Base-by-base conservation (phyloP, 2,888 invertebrate genomes). In the Entomobrya multifasciata region DNA sequence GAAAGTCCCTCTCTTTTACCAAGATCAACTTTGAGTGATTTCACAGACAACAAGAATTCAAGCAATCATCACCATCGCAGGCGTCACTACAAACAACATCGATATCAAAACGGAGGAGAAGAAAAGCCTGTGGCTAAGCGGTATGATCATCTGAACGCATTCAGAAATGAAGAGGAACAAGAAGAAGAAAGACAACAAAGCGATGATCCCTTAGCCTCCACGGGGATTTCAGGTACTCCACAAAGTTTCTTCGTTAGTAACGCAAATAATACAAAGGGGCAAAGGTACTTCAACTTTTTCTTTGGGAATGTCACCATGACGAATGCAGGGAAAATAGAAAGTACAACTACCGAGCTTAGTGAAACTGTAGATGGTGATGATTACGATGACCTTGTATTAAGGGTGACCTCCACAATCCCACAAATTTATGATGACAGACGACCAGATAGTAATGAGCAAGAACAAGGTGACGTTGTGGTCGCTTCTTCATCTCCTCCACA, bases 121-220 rank as follows among this genome's bases (percentile, higher is more conserved):
- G 36, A 41, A 49, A 62, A 70, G 70, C 70, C 44, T 41, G 22
- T 47, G 70, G 70, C 44, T 10, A n/a, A 1, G 41, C 22, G 22
- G 22, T 22, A 10, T 49, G 52, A n/a, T 74, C 52, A n/a, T n/a
- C n/a, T n/a, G n/a, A n/a, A n/a, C n/a, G n/a, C n/a, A n/a, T n/a
- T n/a, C n/a, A n/a, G n/a, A n/a, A n/a, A n/a, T n/a, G n/a, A 52
- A 74, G 8, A 6, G 8, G 36, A 36, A 36, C 4, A 36, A 36
- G 36, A 36, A 6, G 36, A 36, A 36, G 20, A 47, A 44, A 1
- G 41, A 70, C 70, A 70, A 44, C 70, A 44, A 47, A 70, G 70
- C 41, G 70, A 70, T 70, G 70, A 70, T 70, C 70, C 47, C 4
- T 1, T 70, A 10, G 47, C 44, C 70, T 70, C 70, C 15, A 70